Base-by-base conservation (phyloP, 1,140 invertebrate species). In the Harlomillsia oculata region DNA sequence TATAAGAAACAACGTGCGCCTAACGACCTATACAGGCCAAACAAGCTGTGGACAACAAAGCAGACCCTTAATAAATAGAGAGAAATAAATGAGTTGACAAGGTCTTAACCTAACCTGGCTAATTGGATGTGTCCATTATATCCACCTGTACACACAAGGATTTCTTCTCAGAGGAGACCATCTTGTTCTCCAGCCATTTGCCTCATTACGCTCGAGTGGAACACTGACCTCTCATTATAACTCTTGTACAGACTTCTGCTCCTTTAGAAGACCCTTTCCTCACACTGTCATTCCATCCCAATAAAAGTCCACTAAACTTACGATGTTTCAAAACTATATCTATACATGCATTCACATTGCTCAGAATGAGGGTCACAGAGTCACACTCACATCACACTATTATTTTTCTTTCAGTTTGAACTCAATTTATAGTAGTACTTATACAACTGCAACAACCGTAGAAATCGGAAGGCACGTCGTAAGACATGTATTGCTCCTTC, bases 91-190 rank as follows among this genome's bases (percentile, higher is more conserved):
- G 49, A 53, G 56, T 59, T 59, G 56, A 59, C 57, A 59, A 59
- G 57, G 57, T 59, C 57, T 59, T 59, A 46, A 28, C 32, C 57
- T 54, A 53, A 54, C 30, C 56, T 25, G 43, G 48, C 56, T 59
- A 59, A 59, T 59, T 59, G 56, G 56, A 53, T 53, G 36, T 59
- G 56, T 59, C 56, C 56, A 53, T 59, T 59, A 53, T 52, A 56
- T 39, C 54, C 54, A 56, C 54, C 54, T 56, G 54, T 56, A 50
- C 30, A 56, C 26, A 40, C 32, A 53, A 26, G 26, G 8, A 41
- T n/a, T n/a, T 20, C 26, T 18, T 21, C 45, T 20, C 16, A 48
- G 16, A 48, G 21, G 13, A 48, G 32, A 9, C 32, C 32, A 8
- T 9, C n/a, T 9, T 34, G 8, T 9, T 34, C 32, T 46, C 44